Evolutionary conservation across 2,797 vertebrate species (phyloP).

Genomic region (Darevskia nairensis): DNA sequence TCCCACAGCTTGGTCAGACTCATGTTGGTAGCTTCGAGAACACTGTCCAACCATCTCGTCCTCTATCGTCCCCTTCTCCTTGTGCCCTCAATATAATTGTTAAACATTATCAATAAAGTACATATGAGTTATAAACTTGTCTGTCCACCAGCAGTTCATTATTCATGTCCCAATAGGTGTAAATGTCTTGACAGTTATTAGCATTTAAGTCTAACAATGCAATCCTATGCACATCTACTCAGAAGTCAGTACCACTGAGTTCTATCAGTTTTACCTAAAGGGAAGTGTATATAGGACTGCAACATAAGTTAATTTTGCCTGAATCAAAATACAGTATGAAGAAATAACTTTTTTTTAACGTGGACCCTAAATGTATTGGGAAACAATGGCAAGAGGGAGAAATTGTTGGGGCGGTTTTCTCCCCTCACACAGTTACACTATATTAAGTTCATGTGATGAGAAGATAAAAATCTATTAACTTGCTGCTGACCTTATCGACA

Average conservation of each 20-base stretch:
- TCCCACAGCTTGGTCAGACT: too few species aligned
- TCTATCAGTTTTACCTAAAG: too few species aligned
- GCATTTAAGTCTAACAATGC: constrained; percentile 44
- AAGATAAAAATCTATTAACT: constrained; percentile 91
- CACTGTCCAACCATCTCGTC: too few species aligned
- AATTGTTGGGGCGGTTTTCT: constrained; percentile 56
- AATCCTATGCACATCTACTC: too few species aligned
- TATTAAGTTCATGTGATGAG: constrained; percentile 85
- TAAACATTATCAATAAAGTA: background rate
- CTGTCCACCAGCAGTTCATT: background rate
- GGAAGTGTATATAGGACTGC: too few species aligned
- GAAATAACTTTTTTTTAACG: constrained; percentile 12
- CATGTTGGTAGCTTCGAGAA: too few species aligned
- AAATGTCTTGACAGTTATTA: constrained; percentile 36
- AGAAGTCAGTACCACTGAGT: too few species aligned
- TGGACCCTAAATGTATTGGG: constrained; percentile 54
- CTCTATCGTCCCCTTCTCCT: too few species aligned
- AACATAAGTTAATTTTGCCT: constrained; percentile 41
- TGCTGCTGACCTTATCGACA: constrained; percentile 86
- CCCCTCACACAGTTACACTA: constrained; percentile 77
- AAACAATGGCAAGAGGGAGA: constrained; percentile 61
- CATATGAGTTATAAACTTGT: background rate
- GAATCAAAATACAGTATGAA: constrained; percentile 55
- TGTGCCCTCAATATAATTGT: background rate
- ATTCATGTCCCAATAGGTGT: too few species aligned